Conservation (phyloP, 2,888 invertebrate genomes). For the Ecdyonurus torrentis region DNA sequence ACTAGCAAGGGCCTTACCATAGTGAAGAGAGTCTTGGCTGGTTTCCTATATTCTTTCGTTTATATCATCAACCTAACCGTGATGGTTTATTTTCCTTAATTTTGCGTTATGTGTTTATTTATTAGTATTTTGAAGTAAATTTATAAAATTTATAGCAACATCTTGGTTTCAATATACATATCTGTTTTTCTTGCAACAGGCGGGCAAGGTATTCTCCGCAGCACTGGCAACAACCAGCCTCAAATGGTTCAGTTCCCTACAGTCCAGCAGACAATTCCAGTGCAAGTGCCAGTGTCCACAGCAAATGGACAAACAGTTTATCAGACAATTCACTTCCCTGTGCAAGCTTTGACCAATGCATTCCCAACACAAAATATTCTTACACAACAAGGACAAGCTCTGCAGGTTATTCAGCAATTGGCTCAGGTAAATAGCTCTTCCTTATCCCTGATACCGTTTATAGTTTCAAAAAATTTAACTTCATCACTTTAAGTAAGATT, state of each 20-base stretch:
- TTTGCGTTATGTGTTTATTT: too few species aligned
- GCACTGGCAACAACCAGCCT: conserved; percentile 14
- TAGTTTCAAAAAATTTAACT: too few species aligned
- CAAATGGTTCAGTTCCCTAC: conserved; percentile 47
- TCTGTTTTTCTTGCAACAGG: background rate
- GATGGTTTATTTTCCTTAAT: too few species aligned
- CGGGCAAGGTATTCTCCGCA: conserved; percentile 32
- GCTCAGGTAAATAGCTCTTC: conserved; percentile 37
- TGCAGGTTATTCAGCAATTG: conserved; percentile 70
- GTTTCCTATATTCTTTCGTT: too few species aligned
- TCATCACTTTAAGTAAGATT: too few species aligned
- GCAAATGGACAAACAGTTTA: conserved; percentile 85
- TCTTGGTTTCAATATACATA: too few species aligned
- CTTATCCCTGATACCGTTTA: too few species aligned
- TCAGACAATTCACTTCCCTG: conserved; percentile 87
- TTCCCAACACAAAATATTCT: conserved; percentile 43
- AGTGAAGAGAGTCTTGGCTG: too few species aligned
- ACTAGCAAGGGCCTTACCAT: too few species aligned
- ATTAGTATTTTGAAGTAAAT: too few species aligned
- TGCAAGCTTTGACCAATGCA: conserved; percentile 52
- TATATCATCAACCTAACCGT: too few species aligned
- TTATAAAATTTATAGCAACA: too few species aligned
- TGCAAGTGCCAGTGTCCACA: conserved; percentile 77
- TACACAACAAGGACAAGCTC: conserved; percentile 30
- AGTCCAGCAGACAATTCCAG: conserved; percentile 62